phyloP scores from a whole-genome alignment of 2,888 invertebrate species.

The Muschampia plurimacula region DNA sequence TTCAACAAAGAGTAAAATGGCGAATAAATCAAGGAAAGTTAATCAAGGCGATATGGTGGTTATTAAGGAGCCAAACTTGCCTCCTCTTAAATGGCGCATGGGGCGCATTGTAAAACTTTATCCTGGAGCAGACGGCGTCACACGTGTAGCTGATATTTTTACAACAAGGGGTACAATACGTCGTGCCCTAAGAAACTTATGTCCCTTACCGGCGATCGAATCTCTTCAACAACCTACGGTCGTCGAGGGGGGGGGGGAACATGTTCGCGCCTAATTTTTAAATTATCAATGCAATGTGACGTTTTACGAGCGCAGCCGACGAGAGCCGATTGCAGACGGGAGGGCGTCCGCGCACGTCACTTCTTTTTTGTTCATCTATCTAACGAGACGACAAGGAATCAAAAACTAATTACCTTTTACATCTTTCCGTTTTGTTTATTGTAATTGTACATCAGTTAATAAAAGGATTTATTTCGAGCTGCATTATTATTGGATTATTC shows the following conservation, averaged over 20 bases:
- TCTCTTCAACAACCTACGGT: background rate
- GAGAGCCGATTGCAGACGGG: no score
- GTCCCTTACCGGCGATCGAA: background rate
- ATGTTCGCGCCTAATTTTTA: no score
- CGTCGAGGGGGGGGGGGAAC: background rate
- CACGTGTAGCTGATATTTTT: background rate
- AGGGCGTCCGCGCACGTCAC: no score
- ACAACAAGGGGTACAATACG: conserved; percentile 5
- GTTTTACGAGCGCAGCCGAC: no score
- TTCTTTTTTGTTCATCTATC: no score
- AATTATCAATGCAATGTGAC: no score
- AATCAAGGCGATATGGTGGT: conserved; percentile 1
- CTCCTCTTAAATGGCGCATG: conserved; percentile 1
- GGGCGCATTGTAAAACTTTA: conserved; percentile 3
- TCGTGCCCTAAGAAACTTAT: conserved; percentile 3
- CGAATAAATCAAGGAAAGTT: background rate
- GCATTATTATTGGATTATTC: background rate
- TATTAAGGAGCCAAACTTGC: background rate
- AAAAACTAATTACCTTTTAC: no score
- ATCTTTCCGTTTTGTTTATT: no score
- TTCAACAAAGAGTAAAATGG: conserved; percentile 1
- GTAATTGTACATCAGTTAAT: no score
- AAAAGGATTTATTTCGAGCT: no score
- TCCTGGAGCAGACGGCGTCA: background rate
- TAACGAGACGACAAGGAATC: no score